Percentiles rank a stretch among this genome's conserved stretches.
Conservation (phyloP, 2,797 vertebrate species). For the Myotis planiceps region DNA sequence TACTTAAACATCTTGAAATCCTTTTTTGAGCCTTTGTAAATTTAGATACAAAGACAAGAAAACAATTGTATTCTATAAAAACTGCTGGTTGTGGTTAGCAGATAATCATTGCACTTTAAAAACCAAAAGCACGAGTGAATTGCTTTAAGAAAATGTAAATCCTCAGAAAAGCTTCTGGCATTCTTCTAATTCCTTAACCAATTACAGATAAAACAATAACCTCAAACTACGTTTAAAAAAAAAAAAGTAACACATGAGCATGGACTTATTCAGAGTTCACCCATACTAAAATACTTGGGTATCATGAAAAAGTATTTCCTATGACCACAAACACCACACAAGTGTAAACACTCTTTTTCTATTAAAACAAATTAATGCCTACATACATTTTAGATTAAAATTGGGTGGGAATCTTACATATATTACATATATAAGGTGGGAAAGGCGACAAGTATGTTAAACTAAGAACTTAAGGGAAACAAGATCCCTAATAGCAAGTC, state of each 20-base stretch:
- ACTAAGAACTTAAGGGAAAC: not conserved
- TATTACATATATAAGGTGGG: not conserved
- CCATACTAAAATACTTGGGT: not conserved
- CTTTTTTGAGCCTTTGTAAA: not conserved
- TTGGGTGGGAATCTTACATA: not conserved
- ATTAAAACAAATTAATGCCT: not conserved
- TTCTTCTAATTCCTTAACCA: constrained; percentile 44
- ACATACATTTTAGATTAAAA: constrained; percentile 37
- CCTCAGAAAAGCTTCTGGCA: not conserved
- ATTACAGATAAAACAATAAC: constrained; percentile 13
- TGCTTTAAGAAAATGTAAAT: not conserved
- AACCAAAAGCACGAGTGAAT: constrained; percentile 25
- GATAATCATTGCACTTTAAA: not conserved
- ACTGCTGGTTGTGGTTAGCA: not conserved
- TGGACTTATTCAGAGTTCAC: not conserved
- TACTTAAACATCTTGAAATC: not conserved
- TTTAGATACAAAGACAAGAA: not conserved
- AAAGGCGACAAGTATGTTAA: not conserved
- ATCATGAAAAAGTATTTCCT: not conserved
- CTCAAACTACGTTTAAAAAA: not conserved
- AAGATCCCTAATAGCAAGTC: not conserved
- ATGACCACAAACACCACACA: not conserved
- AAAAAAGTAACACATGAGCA: not conserved
- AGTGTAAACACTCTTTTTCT: not conserved
- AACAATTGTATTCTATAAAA: not conserved